These are phyloP conservation scores for Dasypus novemcinctus DNA, from an alignment of 2,113 vertebrate genomes.

Conservation along the genomic window DNA sequence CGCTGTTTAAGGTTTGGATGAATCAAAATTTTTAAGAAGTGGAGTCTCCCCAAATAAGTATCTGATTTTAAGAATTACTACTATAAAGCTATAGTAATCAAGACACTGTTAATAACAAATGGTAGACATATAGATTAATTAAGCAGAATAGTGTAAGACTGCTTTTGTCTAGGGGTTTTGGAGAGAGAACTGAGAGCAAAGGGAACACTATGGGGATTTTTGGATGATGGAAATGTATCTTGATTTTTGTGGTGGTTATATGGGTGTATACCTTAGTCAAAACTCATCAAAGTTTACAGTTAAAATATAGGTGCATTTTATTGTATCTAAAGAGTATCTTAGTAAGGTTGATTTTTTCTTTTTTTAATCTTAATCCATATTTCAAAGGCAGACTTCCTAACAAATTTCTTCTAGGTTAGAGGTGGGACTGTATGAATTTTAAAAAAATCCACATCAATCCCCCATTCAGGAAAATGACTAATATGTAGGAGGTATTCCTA, in stretches of 20 bases:
- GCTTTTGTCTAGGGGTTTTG: neutral
- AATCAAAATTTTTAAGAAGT: neutral
- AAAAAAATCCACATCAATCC: neutral
- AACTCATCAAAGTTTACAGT: neutral
- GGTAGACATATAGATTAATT: neutral
- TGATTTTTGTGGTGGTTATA: neutral
- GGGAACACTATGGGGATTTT: neutral
- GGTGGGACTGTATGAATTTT: neutral
- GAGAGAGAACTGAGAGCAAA: neutral
- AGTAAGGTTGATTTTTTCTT: neutral
- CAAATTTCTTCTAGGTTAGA: slow-evolving; percentile 6
- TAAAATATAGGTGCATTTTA: slow-evolving; percentile 9
- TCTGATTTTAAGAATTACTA: neutral
- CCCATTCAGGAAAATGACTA: neutral
- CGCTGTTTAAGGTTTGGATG: neutral
- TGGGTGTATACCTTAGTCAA: neutral
- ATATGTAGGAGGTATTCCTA: neutral
- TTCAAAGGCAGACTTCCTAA: neutral
- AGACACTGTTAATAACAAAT: neutral
- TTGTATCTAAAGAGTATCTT: neutral
- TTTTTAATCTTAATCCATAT: neutral
- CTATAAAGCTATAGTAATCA: neutral
- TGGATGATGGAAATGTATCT: neutral
- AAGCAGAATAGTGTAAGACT: neutral
- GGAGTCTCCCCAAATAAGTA: neutral